Base-by-base conservation (phyloP, 1,140 invertebrate genomes). In the Drosophila pruinosa region DNA sequence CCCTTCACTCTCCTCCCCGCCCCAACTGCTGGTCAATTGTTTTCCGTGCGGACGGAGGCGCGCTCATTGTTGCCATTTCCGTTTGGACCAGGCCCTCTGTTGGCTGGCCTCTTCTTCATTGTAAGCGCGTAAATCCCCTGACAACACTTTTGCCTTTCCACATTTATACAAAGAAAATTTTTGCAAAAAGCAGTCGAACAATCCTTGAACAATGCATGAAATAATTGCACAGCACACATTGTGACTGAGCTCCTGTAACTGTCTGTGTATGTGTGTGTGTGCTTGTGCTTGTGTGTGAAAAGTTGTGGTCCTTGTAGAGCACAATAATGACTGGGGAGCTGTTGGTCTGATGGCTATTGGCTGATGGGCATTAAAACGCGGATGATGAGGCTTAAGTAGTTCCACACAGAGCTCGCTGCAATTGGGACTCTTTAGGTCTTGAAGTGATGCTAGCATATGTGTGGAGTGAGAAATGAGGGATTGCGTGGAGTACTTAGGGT, bases 371-470 rank as follows among this genome's bases (percentile, higher is more conserved):
- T 86, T 85, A 86, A 85, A 85, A 75, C 65, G 81, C 81, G 69
- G 68, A 75, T 81, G 81, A 85, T 85, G 81, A 77, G 81, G 74
- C 81, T 86, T 85, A 86, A 85, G 81, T 86, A 86, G 81, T 81
- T 73, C 58, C 39, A 73, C 31, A 61, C 45, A 54, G 15, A 41
- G 39, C 50, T 19, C 26, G 36, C 56, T 43, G 21, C 68, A 43
- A 64, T 59, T 54, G 75, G 62, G 57, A 83, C 53, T 75, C 71
- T 67, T 75, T 56, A 38, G 69, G 56, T 54, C 39, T 63, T 19
- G 54, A 67, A 86, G 77, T 76, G 77, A 61, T 67, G 68, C 56
- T 56, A 85, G 68, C 77, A 80, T 86, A 80, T 77, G 69, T 69
- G 59, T 28, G 22, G 24, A 21, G 54, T 34, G 10, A 22, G 24